A percentile compares a stretch with the other conserved stretches of the same genome.
These are phyloP conservation scores for Lochmaea crataegi DNA, from an alignment of 2,888 invertebrate species.

Conservation along the genomic window DNA sequence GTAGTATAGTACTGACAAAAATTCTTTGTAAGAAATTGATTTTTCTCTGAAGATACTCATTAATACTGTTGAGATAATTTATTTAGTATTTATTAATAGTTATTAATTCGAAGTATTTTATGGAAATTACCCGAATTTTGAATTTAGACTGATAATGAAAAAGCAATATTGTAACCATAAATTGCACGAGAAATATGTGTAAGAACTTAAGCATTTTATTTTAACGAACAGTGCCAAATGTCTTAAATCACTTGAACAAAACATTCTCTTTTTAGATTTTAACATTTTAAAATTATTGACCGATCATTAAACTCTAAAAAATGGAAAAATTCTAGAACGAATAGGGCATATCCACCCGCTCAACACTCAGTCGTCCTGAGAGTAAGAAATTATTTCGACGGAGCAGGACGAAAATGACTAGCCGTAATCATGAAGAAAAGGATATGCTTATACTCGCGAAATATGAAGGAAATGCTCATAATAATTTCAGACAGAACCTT, in stretches of 20 bases:
- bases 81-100: conserved; percentile 54
- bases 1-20: conserved; percentile 49
- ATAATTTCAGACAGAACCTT: too few species aligned
- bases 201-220: conserved; percentile 48
- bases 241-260: background rate
- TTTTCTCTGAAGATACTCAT: conserved; percentile 60
- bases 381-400: too few species aligned
- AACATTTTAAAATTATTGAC: background rate
- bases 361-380: too few species aligned
- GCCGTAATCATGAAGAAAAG: too few species aligned
- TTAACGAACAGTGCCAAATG: background rate
- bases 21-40: conserved; percentile 43
- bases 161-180: conserved; percentile 61
- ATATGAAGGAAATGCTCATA: too few species aligned
- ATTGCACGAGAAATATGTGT: conserved; percentile 46
- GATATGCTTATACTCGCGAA: too few species aligned
- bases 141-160: conserved; percentile 63
- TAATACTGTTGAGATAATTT: conserved; percentile 54
- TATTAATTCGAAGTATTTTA: conserved; percentile 54
- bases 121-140: conserved; percentile 61
- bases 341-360: too few species aligned
- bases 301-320: too few species aligned
- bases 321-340: too few species aligned
- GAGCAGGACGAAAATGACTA: too few species aligned
- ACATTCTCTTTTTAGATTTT: background rate